Evolutionary conservation across 1,140 invertebrate genomes (phyloP), one percentile per base, ranked within the genome.

Genomic region (Rhagoletis pomonella): DNA sequence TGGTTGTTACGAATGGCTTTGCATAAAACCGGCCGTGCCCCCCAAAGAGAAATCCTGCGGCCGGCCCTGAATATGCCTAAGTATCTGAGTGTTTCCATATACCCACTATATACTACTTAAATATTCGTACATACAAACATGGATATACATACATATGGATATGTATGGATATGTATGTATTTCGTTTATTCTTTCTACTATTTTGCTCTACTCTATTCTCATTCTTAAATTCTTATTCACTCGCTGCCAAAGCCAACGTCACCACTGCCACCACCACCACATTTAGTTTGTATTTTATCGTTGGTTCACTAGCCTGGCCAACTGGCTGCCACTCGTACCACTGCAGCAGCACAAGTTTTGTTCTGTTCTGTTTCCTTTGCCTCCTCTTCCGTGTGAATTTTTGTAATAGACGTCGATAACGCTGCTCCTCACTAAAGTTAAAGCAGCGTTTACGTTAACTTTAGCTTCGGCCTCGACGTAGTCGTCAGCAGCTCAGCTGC

Each of bases 151-250:
- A 62, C 60, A 29, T 29, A 29, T 29, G 29, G 0, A 29, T 29
- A 29, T 29, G 64, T 29, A 29, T 29, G 29, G 0, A 29, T 29
- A 29, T 29, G 64, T 29, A 14, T 29, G 39, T 29, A 55, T 55
- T 62, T 81, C 73, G 73, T 81, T 55, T 81, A 50, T 81, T 81
- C 73, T 81, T 81, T 55, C 73, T 81, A 81, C 47, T 58, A 81
- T 50, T 81, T 81, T 81, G 42, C 67, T 55, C 47, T 81, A 29
- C 73, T 81, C 47, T 81, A 81, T 81, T 50, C 73, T 81, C 47
- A 81, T 81, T 81, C 73, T 81, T 12, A 50, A 55, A 50, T 55
- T 81, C 55, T 50, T 81, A 81, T 81, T 81, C 73, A 19, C 47
- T 55, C 73, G 17, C 47, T 81, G 44, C 44, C 47, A 55, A 81